phyloP scores from a whole-genome alignment of 2,113 vertebrate species.

The Saguinus midas region DNA sequence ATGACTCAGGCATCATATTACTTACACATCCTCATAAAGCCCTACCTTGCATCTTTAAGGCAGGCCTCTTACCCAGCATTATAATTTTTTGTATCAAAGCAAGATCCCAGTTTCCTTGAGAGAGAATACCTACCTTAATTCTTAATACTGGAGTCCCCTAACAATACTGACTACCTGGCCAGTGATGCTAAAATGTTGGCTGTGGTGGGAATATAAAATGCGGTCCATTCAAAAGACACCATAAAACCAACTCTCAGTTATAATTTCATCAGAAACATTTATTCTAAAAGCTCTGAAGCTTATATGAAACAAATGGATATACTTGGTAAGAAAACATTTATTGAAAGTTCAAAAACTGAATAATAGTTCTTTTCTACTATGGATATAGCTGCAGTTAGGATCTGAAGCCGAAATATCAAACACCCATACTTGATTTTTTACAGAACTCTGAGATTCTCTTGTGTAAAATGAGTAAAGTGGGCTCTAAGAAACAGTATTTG shows the following conservation, averaged over 20 bases:
- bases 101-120: neutral
- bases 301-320: neutral
- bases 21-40: neutral
- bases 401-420: neutral
- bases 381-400: neutral
- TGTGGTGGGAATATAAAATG: neutral
- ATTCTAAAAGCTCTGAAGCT: neutral
- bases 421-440: neutral
- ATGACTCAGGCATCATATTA: neutral
- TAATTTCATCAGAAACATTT: neutral
- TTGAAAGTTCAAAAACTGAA: neutral
- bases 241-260: neutral
- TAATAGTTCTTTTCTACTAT: neutral
- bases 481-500: neutral
- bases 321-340: neutral
- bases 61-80: neutral
- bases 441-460: neutral
- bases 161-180: neutral
- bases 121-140: neutral
- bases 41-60: neutral
- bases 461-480: neutral
- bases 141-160: neutral
- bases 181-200: neutral
- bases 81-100: neutral
- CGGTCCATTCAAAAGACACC: neutral